Evolutionary conservation across 2,888 invertebrate species (phyloP).

Genomic region (Apotomis betuletana): DNA sequence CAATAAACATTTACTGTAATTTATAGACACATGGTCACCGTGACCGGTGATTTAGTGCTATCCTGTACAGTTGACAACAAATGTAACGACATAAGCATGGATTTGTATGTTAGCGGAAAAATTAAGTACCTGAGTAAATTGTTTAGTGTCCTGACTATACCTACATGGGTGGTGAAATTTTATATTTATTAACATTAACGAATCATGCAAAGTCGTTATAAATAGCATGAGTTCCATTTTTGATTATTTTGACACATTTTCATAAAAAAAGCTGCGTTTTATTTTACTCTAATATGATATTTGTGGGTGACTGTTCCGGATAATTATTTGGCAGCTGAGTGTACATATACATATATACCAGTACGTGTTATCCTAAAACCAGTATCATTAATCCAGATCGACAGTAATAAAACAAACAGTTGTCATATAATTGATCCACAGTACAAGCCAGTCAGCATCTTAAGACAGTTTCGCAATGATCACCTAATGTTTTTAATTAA

Average conservation of each 20-base stretch:
- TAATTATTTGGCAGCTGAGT: neutral
- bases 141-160: too few species aligned
- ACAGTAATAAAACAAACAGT: constrained; percentile 31
- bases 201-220: too few species aligned
- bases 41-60: constrained; percentile 13
- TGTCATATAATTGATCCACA: constrained; percentile 16
- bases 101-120: neutral
- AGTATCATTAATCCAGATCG: constrained; percentile 26
- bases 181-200: too few species aligned
- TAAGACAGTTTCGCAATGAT: constrained; percentile 33
- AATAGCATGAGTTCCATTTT: too few species aligned
- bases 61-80: neutral
- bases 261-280: too few species aligned
- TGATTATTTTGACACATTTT: too few species aligned
- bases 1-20: neutral
- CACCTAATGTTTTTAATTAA: constrained; percentile 32
- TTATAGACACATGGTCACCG: constrained; percentile 7
- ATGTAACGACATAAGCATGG: neutral
- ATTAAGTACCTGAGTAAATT: neutral
- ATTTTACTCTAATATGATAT: too few species aligned
- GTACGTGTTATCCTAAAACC: constrained; percentile 23
- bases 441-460: neutral
- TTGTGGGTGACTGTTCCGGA: too few species aligned
- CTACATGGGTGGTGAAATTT: too few species aligned
- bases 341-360: neutral